Evolutionary conservation across 2,113 vertebrate species (phyloP), one percentile per base, ranked within the genome.

Genomic region (Pachycephala philippinensis): DNA sequence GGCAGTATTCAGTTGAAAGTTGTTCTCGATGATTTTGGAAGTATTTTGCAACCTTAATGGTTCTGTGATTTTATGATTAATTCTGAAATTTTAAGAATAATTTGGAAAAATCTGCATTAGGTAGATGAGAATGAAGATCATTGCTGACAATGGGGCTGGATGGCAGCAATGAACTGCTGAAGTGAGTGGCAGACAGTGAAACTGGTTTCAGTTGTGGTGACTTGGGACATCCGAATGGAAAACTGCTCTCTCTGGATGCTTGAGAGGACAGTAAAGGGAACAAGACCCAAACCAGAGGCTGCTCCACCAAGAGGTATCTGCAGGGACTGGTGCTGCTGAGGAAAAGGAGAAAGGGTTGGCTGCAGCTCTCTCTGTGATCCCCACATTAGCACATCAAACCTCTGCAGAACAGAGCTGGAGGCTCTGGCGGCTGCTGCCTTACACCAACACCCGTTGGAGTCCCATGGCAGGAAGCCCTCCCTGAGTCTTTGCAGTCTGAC

Each of bases 381-480:
- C 68, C 71, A 24, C 59, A 54, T 88, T n/a, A 71, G 56, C 82
- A 83, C 81, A 72, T 69, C 84, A 84, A 65, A 77, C 84, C 65
- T 27, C 7, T 26, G 59, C 57, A n/a, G 89, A 74, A 27, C 40
- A 35, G 90, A 65, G 91, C 91, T 85, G 91, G 66, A 70, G 82
- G 89, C 75, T 93, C 26, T 70, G 87, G 90, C 26, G 20, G 8
- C 87, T 89, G 82, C 87, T 89, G 86, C 84, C 78, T 69, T 27
- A 11, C 69, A 15, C 0, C 1, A 65, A 13, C 24, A 11, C 1
- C 31, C 44, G 0, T 10, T 8, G 6, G 63, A 70, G 82, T 39
- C 53, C 60, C 53, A 3, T 1, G 49, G 81, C 81, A 69, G 65
- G 74, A 42, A 89, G 21, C 84, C 60, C 49, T 84, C 69, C 74